A percentile compares a stretch with the other conserved stretches of the same genome.
Conservation (phyloP, 1,140 invertebrate genomes). For the Archegozetes longisetosus region DNA sequence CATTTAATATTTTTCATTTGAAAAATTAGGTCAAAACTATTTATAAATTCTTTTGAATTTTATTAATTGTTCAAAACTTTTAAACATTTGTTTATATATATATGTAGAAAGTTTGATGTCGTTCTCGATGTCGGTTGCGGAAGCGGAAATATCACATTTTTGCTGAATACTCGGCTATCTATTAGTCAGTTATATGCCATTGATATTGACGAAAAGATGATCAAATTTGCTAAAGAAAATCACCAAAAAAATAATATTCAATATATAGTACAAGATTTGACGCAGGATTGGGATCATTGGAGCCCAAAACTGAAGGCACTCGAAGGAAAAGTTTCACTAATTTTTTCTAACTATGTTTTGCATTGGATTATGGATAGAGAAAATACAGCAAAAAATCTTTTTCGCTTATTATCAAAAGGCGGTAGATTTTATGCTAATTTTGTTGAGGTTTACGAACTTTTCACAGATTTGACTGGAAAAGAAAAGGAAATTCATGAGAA, state of each 20-base stretch:
- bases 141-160: slow-evolving; percentile 1
- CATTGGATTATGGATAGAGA: slow-evolving; percentile 11
- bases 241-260: background rate
- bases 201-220: slow-evolving; percentile 1
- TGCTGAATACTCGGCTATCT: background rate
- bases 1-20: too few species aligned
- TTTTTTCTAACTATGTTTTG: slow-evolving; percentile 3
- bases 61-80: too few species aligned
- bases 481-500: background rate
- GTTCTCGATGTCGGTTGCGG: slow-evolving; percentile 9
- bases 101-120: background rate
- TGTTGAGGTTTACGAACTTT: background rate
- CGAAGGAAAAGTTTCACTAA: slow-evolving; percentile 8
- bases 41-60: background rate
- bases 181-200: background rate
- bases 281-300: background rate
- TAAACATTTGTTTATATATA: too few species aligned
- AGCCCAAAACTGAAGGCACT: background rate
- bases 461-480: background rate
- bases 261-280: background rate
- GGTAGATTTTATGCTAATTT: slow-evolving; percentile 2
- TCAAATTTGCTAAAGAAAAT: background rate
- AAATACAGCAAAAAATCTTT: background rate
- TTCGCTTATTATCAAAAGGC: background rate
- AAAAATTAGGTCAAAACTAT: background rate